Base-by-base conservation (phyloP, 2,113 vertebrate genomes). In the Coracopsis vasa region DNA sequence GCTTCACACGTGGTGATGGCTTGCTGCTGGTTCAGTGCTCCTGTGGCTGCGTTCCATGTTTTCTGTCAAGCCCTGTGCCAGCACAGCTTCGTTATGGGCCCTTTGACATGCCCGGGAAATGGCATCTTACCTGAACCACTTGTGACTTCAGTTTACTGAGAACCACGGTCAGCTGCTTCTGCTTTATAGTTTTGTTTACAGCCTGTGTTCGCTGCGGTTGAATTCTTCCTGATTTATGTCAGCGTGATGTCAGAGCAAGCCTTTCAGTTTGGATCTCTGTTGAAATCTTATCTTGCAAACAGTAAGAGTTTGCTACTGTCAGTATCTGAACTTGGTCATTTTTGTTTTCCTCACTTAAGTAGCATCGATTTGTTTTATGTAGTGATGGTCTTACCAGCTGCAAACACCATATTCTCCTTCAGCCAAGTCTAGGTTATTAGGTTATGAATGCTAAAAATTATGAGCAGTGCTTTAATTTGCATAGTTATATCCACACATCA, bases 401-500 rank as follows among this genome's bases (percentile, higher is more conserved):
- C 94, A 95, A 96, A 96, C 94, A 94, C 80, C 91, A 85, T 94
- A 89, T 94, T 96, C 85, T 60, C 71, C 82, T 97, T 94, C 78
- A 96, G 97, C 97, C 92, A 96, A 95, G 94, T 96, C 90, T 97
- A 96, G 97, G 96, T 96, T 98, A 97, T 98, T 98, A 97, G 95
- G 94, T 96, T 95, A 93, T 80, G 77, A 94, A 92, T 97, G 97
- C 98, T 97, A 97, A 94, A 98, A 97, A 97, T 72, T 97, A 97
- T 94, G 96, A 98, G 94, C 88, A 65, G 86, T 87, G 74, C 97
- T 97, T 97, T 96, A 95, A 97, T 96, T 97, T 95, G 87, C 97
- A 97, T 97, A 96, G 95, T 93, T 97, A 87, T 84, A 97, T 95
- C 96, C 96, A 97, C 97, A 97, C 97, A 98, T 98, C 96, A 97